Base-by-base conservation (phyloP, 1,140 invertebrate species). In the Aphelinus certus region DNA sequence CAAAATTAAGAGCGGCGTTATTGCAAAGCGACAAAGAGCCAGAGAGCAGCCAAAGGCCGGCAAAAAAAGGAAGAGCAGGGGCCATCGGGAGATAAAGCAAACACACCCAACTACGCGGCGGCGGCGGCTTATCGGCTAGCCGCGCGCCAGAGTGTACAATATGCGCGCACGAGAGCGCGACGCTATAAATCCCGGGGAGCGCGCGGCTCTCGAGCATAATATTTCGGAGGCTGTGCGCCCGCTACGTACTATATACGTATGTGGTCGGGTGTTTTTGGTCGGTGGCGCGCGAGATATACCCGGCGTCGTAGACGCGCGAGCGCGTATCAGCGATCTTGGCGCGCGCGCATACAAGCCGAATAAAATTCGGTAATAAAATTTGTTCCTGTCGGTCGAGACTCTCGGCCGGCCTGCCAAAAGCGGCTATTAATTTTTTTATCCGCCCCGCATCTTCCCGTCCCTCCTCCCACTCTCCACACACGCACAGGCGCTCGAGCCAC, bases 281-380 rank as follows among this genome's bases (percentile, higher is more conserved):
- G 26, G 10, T 4, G 43, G 46, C 46, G 7, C 43, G 43, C 66
- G 68, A 56, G 56, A 60, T 70, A 7, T 26, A 26, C 26, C 26
- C 26, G 26, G 26, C 55, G 2, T 51, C 56, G 58, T 61, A 55
- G 56, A 47, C 55, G 73, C 77, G 77, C 78, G 81, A 68, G 55
- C 76, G 79, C 26, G 65, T 85, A 85, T 86, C 83, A 77, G 78
- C 63, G 66, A 85, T 87, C 83, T 86, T 78, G 80, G 78, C 77
- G 80, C 69, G 26, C 26, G 26, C 26, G 26, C 26, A 26, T 26
- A 73, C 76, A 76, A 80, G 79, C 76, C 79, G 78, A 85, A 84
- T 83, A 88, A 88, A 88, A 88, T 88, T 86, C 84, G 83, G 82
- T 87, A 88, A 87, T 88, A 88, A 88, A 88, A 88, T 88, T 86